phyloP scores from a whole-genome alignment of 2,113 vertebrate genomes.

The Cochlearius cochlearius region DNA sequence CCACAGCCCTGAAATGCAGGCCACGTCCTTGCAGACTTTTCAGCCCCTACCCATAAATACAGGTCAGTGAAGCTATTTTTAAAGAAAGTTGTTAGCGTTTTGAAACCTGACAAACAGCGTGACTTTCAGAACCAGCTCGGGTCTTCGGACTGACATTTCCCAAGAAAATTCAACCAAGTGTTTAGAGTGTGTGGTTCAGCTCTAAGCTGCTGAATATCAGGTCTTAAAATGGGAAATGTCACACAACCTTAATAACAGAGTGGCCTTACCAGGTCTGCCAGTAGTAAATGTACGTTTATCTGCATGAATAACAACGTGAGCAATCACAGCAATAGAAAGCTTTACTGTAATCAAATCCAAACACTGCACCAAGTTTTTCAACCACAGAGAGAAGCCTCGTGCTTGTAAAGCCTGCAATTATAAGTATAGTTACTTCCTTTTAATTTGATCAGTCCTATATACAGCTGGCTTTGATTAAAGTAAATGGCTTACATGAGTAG shows the following conservation, averaged over 20 bases:
- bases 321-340: conserved; percentile 11
- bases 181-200: conserved; percentile 19
- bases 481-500: neutral
- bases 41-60: neutral
- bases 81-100: neutral
- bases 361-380: neutral
- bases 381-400: neutral
- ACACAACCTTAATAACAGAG: conserved; percentile 2
- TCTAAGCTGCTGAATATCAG: conserved; percentile 16
- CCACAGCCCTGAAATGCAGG: neutral
- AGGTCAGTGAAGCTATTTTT: neutral
- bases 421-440: conserved; percentile 30
- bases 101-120: neutral
- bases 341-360: conserved; percentile 23
- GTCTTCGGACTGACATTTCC: neutral
- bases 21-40: neutral
- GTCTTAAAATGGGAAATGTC: conserved; percentile 42
- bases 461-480: conserved; percentile 44
- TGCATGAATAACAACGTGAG: conserved; percentile 16
- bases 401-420: conserved; percentile 31
- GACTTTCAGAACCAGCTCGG: neutral
- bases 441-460: conserved; percentile 16
- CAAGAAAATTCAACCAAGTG: neutral
- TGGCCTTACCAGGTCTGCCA: neutral
- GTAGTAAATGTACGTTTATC: conserved; percentile 5